Evolutionary conservation across 2,113 vertebrate genomes (phyloP).

Genomic region (Sprattus sprattus): DNA sequence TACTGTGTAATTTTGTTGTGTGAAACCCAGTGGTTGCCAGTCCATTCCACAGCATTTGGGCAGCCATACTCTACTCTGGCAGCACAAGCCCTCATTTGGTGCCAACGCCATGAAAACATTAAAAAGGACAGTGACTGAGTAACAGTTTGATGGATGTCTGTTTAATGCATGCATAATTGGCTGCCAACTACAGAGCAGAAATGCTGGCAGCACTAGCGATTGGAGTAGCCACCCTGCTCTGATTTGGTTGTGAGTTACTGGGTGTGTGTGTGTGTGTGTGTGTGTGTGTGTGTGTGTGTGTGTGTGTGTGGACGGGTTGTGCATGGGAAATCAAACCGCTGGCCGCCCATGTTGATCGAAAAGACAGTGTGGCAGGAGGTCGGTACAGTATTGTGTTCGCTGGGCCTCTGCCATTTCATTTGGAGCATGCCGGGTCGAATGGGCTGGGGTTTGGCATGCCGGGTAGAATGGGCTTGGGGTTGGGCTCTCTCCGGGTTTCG

Average conservation of each 20-base stretch:
- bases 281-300: slow-evolving; percentile 1
- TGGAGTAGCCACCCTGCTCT: neutral
- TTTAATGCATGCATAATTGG: slow-evolving; percentile 29
- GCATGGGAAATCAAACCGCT: neutral
- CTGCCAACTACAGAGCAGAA: slow-evolving; percentile 20
- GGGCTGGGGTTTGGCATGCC: neutral
- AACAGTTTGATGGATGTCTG: slow-evolving; percentile 16
- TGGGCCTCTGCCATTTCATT: slow-evolving; percentile 13
- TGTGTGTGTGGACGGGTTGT: neutral
- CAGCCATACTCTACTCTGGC: neutral
- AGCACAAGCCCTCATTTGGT: neutral
- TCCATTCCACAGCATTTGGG: neutral
- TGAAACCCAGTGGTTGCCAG: slow-evolving; percentile 18
- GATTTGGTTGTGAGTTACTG: neutral
- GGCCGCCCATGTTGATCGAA: neutral
- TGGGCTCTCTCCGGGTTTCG: neutral
- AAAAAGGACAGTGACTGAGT: slow-evolving; percentile 12
- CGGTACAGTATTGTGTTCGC: neutral
- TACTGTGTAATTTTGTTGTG: slow-evolving; percentile 25
- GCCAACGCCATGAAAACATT: neutral
- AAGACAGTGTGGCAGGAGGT: neutral
- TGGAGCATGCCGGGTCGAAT: neutral
- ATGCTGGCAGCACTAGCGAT: slow-evolving; percentile 7
- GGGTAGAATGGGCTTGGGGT: neutral
- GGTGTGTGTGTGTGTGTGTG: neutral